Evolutionary conservation across 2,113 vertebrate species (phyloP).

Genomic region (Sinocyclocheilus maitianheensis): DNA sequence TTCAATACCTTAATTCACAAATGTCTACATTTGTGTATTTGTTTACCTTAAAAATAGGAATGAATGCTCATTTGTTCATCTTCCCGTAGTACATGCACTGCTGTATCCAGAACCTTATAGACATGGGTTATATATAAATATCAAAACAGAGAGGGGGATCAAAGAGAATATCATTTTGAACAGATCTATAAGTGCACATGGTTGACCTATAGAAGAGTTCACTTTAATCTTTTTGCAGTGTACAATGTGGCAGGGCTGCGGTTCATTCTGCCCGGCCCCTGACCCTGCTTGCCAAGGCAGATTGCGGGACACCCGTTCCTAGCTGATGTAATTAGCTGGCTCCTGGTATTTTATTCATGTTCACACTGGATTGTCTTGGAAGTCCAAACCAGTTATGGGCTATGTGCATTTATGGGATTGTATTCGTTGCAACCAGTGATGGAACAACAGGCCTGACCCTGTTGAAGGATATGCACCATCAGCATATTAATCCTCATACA

Average conservation of each 20-base stretch:
- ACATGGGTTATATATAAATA: constrained; percentile 11
- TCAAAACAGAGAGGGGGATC: neutral
- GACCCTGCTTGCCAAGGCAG: constrained; percentile 17
- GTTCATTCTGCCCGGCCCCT: neutral
- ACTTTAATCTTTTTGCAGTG: constrained; percentile 26
- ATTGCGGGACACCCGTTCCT: neutral
- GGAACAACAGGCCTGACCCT: constrained; percentile 63
- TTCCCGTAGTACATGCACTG: neutral
- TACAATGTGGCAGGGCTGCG: neutral
- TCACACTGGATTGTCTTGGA: constrained; percentile 52
- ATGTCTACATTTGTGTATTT: too few relatives aligned
- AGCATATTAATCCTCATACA: constrained; percentile 71
- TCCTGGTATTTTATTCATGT: constrained; percentile 62
- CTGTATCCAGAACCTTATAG: neutral
- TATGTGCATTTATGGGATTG: constrained; percentile 49
- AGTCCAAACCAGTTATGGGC: constrained; percentile 49
- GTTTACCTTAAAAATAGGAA: too few relatives aligned
- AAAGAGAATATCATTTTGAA: constrained; percentile 23
- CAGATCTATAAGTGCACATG: neutral
- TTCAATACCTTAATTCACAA: too few relatives aligned
- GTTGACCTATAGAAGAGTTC: constrained; percentile 20
- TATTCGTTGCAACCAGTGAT: constrained; percentile 65
- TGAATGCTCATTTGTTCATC: neutral
- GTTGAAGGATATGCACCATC: constrained; percentile 72
- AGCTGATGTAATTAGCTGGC: constrained; percentile 51